Base-by-base conservation (phyloP, 2,888 invertebrate species). In the Scaptodrosophila latifasciaeformis region DNA sequence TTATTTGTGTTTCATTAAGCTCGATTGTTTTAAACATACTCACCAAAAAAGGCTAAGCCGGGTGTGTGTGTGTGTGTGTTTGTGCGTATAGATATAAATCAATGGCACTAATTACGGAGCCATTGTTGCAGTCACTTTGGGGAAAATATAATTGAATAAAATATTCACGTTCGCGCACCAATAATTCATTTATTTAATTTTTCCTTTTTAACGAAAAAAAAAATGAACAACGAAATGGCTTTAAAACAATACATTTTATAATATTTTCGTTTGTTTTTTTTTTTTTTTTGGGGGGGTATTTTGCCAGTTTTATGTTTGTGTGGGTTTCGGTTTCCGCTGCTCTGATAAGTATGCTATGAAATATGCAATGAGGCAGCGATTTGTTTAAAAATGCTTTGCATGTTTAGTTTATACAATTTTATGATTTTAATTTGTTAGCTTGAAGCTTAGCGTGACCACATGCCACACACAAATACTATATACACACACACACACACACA, bases 1-100 rank as follows among this genome's bases (percentile, higher is more conserved):
- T 59, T 64, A 62, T 77, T 65, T 77, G 61, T 34, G 52, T 67
- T 72, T 76, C 72, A 71, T 78, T 71, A 71, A 68, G 61, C 59
- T 54, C 59, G 53, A 62, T 64, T 56, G 55, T 48, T 53, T 35
- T 53, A 2, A 2, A 7, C 35, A 35, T 13, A 35, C 13, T 15
- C 24, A 24, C 24, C 4, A 24, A 3, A 3, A 7, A 5, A 3
- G 4, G 24, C 24, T 7, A 3, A 7, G 24, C 24, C 7, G 24
- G 24, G 4, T 7, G 24, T 3, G 24, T n/a, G n/a, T n/a, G n/a
- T n/a, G n/a, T n/a, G n/a, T n/a, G 2, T 15, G 3, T 18, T 37
- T 18, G 1, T 1, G 1, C 3, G 1, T 34, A 34, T 34, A 17
- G 4, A 4, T 19, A 21, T 40, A 79, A 76, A 74, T 76, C 72